Conservation (phyloP, 2,888 invertebrate species). For the Parnassius smintheus region DNA sequence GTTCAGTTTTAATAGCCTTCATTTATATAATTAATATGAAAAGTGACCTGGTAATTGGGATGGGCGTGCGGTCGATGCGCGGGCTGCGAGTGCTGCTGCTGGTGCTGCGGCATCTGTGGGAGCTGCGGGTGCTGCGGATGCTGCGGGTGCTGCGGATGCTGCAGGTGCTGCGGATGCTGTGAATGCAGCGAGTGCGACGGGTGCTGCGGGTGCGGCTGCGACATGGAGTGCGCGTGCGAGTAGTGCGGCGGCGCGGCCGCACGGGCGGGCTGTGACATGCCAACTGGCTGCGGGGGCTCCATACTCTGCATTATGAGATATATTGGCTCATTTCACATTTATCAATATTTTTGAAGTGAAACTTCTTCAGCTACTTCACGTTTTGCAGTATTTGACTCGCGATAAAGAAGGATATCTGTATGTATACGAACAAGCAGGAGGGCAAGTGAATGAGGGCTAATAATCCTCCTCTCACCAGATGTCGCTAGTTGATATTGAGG, state of each 20-base stretch:
- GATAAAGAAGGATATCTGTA: too few species aligned
- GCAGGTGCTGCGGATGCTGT: constrained; percentile 33
- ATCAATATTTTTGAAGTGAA: too few species aligned
- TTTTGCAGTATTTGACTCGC: too few species aligned
- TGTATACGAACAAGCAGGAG: too few species aligned
- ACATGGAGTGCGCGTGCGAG: constrained; percentile 71
- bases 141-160: constrained; percentile 52
- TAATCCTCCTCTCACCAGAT: too few species aligned
- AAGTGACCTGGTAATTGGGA: constrained; percentile 41
- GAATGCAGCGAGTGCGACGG: constrained; percentile 42
- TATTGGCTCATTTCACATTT: background rate
- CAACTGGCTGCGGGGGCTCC: constrained; percentile 29
- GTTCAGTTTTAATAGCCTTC: background rate
- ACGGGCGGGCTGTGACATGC: constrained; percentile 37
- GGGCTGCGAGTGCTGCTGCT: constrained; percentile 41
- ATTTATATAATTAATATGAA: background rate
- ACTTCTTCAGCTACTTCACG: too few species aligned
- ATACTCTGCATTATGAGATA: constrained; percentile 25
- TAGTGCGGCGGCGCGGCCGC: constrained; percentile 48
- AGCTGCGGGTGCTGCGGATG: constrained; percentile 30
- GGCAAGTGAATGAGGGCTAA: too few species aligned
- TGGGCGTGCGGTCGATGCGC: constrained; percentile 38
- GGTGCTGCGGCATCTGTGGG: constrained; percentile 46
- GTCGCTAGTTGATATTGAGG: too few species aligned
- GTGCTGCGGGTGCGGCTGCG: constrained; percentile 50